Base-by-base conservation (phyloP, 2,113 vertebrate genomes). In the Mesoclemmys tuberculata region DNA sequence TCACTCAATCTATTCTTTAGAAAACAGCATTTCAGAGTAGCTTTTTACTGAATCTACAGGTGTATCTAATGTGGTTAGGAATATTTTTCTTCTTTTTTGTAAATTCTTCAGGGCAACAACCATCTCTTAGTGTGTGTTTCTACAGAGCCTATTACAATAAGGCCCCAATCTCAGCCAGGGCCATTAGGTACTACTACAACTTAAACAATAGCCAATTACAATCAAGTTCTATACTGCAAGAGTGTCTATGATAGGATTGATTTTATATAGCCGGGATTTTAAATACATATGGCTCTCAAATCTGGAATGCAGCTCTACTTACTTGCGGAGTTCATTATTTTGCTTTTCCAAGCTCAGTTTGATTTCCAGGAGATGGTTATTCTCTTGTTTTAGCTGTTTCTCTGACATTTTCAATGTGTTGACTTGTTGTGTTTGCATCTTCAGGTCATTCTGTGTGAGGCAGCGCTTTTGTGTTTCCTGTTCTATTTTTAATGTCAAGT, bases 371-470 rank as follows among this genome's bases (percentile, higher is more conserved):
- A 99, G 98, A 97, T 99, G 99, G 93, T 99, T 99, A 48, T 98
- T 99, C 96, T 99, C 99, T 96, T 99, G 99, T 87, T 99, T 99
- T 68, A 99, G 98, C 91, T 99, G 99, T 86, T 99, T 99, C 97
- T 99, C 99, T 0, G 99, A 99, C 97, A 99, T 99, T 95, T 98
- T 98, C 96, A 99, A 96, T 24, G 98, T 96, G 90, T 98, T 99
- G 87, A 99, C 99, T 97, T 99, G 99, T 96, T 99, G 99, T 2
- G 98, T 99, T 98, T 99, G 99, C 95, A 99, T 98, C 98, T 99
- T 99, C 94, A 99, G 97, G 97, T 99, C 99, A 75, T 99, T 99
- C 96, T 99, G 99, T 46, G 99, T 99, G 95, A 99, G 98, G 97
- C 94, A 99, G 41, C 99, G 99, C 94, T 99, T 99, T 97, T 99